Evolutionary conservation across 2,797 vertebrate species (phyloP).

Genomic region (Mastacembelus armatus): DNA sequence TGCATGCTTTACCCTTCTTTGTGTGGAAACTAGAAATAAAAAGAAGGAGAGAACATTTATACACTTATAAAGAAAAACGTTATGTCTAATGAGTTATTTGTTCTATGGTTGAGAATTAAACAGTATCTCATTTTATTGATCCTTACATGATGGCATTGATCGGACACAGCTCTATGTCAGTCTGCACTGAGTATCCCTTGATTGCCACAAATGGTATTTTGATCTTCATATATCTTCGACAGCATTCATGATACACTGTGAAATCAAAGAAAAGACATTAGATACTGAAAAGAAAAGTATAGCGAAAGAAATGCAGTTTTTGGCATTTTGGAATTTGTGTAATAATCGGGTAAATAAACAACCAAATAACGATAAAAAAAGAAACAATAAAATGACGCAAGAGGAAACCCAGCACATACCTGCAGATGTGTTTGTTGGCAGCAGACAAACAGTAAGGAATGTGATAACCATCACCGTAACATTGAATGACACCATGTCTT

Average conservation of each 20-base stretch:
- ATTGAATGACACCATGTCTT: constrained; percentile 68
- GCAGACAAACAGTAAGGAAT: constrained; percentile 55
- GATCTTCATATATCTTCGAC: constrained; percentile 37
- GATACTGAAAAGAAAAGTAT: not conserved
- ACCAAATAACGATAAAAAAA: not conserved
- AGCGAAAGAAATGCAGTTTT: not conserved
- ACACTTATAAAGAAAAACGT: not conserved
- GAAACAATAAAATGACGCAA: not conserved
- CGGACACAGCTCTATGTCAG: constrained; percentile 27
- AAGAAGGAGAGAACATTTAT: not conserved
- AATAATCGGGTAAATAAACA: not conserved
- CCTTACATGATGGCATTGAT: constrained; percentile 80
- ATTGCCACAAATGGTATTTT: constrained; percentile 26
- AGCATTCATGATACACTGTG: constrained; percentile 53
- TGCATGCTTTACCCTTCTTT: constrained; percentile 52
- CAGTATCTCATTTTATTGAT: not conserved
- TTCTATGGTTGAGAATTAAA: not conserved
- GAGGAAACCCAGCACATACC: constrained; percentile 46
- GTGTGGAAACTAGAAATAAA: constrained; percentile 74
- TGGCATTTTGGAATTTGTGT: not conserved
- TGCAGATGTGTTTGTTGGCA: constrained; percentile 47
- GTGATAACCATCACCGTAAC: constrained; percentile 25
- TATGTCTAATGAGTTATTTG: not conserved
- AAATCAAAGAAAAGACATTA: constrained; percentile 7
- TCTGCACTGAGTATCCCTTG: constrained; percentile 72